Evolutionary conservation across 2,113 vertebrate species (phyloP), one percentile per base, ranked within the genome.

Genomic region (Columba janthina): DNA sequence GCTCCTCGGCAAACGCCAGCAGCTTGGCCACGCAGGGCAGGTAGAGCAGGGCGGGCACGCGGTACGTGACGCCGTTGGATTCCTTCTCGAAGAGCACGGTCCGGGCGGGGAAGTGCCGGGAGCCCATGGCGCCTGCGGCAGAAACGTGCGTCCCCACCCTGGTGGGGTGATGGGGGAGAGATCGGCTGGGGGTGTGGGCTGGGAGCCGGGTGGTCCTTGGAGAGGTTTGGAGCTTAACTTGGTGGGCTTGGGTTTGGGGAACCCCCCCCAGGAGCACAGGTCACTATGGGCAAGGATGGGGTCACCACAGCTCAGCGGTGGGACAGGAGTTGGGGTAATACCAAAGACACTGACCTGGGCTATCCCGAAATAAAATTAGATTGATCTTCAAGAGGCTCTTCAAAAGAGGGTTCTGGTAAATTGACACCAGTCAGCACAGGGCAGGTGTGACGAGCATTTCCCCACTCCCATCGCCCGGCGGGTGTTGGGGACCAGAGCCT

Each of bases 1-100:
- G 97, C 97, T 99, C 98, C 94, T 99, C 99, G 1, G 99, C 99
- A 12, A 99, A 99, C 1, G 99, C 99, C 97, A 99, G 96, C 85
- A 99, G 98, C n/a, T 97, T 98, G 69, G 97, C 96, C 80, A 96
- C 97, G 0, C 96, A 96, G 21, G 98, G 96, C 90, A 99, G 92
- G 38, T 98, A 98, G 60, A 99, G 98, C 93, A 99, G 97, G 2
- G 99, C 99, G 0, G 99, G 99, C 20, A 99, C 98, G 0, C 99
- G 98, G 96, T 99, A 99, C 0, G 99, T 99, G 93, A 99, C 98
- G 0, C 99, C 99, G 0, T 94, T 99, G 11, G 98, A 86, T 79
- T 99, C 98, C 93, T 98, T 98, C 95, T 97, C 98, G 40, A 99
- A 99, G 14, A 99, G 98, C 82, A 99, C 98, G 0, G 98, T 98